A percentile compares a stretch with the other conserved stretches of the same genome.
Conservation (phyloP, 2,888 invertebrate species). For the Stegophylla sp. region DNA sequence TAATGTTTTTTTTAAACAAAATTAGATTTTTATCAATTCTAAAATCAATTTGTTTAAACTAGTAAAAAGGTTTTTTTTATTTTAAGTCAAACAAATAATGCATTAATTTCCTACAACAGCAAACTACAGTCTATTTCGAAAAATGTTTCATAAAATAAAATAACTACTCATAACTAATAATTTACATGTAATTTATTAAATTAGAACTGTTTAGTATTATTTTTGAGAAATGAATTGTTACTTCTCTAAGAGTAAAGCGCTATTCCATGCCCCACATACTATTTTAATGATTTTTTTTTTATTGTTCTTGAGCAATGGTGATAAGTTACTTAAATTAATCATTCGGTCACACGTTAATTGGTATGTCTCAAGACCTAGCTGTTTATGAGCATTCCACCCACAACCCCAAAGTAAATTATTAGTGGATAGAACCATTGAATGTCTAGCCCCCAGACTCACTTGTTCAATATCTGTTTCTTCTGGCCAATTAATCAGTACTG, state of each 20-base stretch:
- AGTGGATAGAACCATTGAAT: slow-evolving; percentile 75
- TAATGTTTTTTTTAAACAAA: not conserved
- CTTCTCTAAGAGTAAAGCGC: slow-evolving; percentile 38
- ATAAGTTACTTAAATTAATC: slow-evolving; percentile 53
- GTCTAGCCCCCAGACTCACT: slow-evolving; percentile 78
- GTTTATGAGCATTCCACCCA: slow-evolving; percentile 72
- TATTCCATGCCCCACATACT: slow-evolving; percentile 49
- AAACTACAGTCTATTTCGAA: not conserved
- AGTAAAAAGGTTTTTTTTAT: too few species aligned
- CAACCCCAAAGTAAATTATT: slow-evolving; percentile 71
- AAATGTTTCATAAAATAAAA: too few species aligned
- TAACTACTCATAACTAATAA: not conserved
- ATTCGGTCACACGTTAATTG: slow-evolving; percentile 53
- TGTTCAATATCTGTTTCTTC: slow-evolving; percentile 65
- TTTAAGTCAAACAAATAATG: not conserved
- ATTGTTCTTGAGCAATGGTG: slow-evolving; percentile 38
- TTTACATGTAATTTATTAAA: not conserved
- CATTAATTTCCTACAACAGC: not conserved
- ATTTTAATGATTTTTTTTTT: slow-evolving; percentile 40
- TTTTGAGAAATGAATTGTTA: not conserved
- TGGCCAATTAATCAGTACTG: slow-evolving; percentile 64
- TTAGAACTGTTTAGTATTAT: not conserved
- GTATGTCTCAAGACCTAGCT: slow-evolving; percentile 46
- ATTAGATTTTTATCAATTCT: not conserved
- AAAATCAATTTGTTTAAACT: not conserved